Percentiles rank a stretch among this genome's conserved stretches.
phyloP scores from a whole-genome alignment of 2,797 vertebrate species.

The Chaunax sp. region DNA sequence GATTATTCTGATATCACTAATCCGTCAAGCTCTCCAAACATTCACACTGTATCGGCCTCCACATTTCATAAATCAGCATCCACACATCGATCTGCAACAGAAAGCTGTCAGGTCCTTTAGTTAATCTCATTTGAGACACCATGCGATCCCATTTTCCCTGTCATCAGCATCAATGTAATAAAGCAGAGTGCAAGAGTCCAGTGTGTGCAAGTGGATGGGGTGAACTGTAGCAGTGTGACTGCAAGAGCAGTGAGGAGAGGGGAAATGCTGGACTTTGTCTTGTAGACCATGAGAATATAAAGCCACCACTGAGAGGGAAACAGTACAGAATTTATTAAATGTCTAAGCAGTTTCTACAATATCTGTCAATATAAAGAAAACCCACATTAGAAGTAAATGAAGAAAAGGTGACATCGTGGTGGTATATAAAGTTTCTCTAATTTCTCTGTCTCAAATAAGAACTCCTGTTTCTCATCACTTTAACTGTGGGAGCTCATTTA shows the following conservation, averaged over 20 bases:
- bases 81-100: conserved; percentile 25
- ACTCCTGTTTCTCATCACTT: no score
- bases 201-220: neutral
- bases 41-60: neutral
- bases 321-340: neutral
- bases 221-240: conserved; percentile 6
- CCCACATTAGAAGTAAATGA: no score
- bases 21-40: conserved; percentile 8
- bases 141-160: conserved; percentile 41
- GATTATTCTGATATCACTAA: neutral
- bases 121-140: conserved; percentile 56
- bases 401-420: no score
- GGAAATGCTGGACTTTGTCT: no score
- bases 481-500: no score
- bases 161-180: conserved; percentile 49
- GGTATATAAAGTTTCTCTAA: no score
- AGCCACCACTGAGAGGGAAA: neutral
- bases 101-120: conserved; percentile 12
- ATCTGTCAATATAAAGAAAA: no score
- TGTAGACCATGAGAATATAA: no score
- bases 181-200: conserved; percentile 27
- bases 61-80: conserved; percentile 37
- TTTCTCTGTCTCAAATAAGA: no score
- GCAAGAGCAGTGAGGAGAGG: no score
- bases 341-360: neutral